A percentile compares a stretch with the other conserved stretches of the same genome.
These are phyloP conservation scores for Dermochelys coriacea DNA, from an alignment of 2,797 vertebrate species.

Conservation along the genomic window DNA sequence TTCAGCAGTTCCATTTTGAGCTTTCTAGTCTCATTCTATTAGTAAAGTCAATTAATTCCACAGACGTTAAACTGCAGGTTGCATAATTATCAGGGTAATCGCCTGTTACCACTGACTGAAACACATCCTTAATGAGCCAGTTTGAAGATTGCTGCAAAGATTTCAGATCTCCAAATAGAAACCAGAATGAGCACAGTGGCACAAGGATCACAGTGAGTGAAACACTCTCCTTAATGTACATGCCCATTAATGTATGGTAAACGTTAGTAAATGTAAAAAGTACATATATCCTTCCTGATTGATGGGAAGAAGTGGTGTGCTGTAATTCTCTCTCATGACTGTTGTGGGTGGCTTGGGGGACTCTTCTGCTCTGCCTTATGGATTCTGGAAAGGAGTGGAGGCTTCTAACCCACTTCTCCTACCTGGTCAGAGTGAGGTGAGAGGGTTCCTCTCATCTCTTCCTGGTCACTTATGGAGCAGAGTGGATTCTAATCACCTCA, in stretches of 20 bases:
- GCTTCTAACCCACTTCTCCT: neutral
- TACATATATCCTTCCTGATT: neutral
- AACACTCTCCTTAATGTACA: neutral
- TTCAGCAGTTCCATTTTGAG: neutral
- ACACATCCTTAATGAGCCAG: neutral
- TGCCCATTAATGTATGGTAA: neutral
- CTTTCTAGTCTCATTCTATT: neutral
- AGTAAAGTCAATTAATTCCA: conserved; percentile 2
- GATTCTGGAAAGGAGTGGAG: neutral
- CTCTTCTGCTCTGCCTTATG: neutral
- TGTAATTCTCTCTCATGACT: neutral
- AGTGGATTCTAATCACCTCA: neutral
- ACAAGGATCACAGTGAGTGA: neutral
- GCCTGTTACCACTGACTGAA: neutral
- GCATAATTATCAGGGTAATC: conserved; percentile 11
- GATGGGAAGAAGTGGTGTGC: neutral
- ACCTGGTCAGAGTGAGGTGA: neutral
- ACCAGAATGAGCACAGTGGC: neutral
- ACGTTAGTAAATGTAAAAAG: neutral
- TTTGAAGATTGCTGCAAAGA: neutral
- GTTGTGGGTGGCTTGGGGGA: neutral
- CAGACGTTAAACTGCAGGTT: neutral
- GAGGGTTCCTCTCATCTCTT: neutral
- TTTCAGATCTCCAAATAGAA: neutral
- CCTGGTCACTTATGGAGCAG: neutral